phyloP scores from a whole-genome alignment of 2,113 vertebrate genomes.

The Synodontis membranacea region DNA sequence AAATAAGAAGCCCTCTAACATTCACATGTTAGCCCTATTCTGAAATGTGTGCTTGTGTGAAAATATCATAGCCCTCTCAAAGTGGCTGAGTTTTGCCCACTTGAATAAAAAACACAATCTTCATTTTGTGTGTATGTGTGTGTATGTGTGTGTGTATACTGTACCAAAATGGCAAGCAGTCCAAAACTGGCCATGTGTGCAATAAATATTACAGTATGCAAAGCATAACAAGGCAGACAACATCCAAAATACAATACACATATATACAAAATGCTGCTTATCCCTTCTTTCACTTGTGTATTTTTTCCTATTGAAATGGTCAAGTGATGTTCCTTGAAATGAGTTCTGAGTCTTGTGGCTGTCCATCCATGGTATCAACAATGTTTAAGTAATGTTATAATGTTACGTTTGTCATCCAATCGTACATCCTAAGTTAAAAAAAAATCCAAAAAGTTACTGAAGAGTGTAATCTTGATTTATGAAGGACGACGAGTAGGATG shows the following conservation, averaged over 20 bases:
- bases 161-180: constrained; percentile 18
- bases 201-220: constrained; percentile 42
- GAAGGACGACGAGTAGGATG: not conserved
- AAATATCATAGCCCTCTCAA: constrained; percentile 23
- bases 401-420: not conserved
- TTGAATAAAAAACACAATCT: constrained; percentile 10
- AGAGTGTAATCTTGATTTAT: not conserved
- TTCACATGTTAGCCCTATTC: constrained; percentile 41
- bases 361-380: too few relatives aligned
- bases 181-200: constrained; percentile 17
- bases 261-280: constrained; percentile 37
- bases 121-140: not conserved
- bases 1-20: constrained; percentile 27
- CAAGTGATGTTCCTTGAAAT: not conserved
- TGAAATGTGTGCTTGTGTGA: constrained; percentile 21
- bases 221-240: constrained; percentile 35
- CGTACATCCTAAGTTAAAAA: not conserved
- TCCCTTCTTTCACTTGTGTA: not conserved
- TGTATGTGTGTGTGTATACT: not conserved
- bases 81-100: not conserved
- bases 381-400: not conserved
- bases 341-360: not conserved
- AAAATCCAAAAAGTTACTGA: too few relatives aligned
- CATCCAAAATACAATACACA: constrained; percentile 34
- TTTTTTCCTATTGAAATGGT: not conserved